These are phyloP conservation scores for Triplophysa rosa DNA, from an alignment of 2,113 vertebrate genomes.

Conservation along the genomic window DNA sequence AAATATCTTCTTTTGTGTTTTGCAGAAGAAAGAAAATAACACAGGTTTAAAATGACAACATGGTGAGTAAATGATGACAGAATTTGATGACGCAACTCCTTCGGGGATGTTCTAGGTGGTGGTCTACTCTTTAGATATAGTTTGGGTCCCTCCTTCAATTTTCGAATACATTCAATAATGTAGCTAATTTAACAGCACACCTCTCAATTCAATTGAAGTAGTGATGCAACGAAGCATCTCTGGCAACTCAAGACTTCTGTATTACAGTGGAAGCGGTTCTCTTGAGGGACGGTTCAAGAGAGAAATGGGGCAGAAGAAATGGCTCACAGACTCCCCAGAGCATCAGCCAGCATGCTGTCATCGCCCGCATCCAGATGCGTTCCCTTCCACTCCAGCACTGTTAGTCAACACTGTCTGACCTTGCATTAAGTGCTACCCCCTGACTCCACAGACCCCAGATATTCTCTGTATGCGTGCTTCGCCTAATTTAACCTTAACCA, in stretches of 20 bases:
- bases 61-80: too few relatives aligned
- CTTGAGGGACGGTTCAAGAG: background rate
- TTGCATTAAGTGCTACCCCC: constrained; percentile 44
- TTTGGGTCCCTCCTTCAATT: too few relatives aligned
- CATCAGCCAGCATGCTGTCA: constrained; percentile 46
- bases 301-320: constrained; percentile 29
- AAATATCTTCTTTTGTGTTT: too few relatives aligned
- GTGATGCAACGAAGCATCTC: background rate
- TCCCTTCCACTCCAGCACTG: constrained; percentile 72
- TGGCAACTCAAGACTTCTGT: background rate
- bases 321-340: constrained; percentile 42
- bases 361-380: constrained; percentile 69
- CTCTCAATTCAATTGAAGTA: background rate
- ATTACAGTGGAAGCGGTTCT: background rate
- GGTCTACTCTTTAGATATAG: too few relatives aligned
- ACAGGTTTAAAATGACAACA: too few relatives aligned
- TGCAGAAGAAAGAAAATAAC: too few relatives aligned
- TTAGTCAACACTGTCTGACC: constrained; percentile 52
- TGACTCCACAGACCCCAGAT: constrained; percentile 18
- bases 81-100: too few relatives aligned
- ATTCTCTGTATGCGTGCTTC: background rate
- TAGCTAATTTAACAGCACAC: too few relatives aligned
- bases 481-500: background rate
- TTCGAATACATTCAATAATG: too few relatives aligned
- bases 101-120: too few relatives aligned